Evolutionary conservation across 2,888 invertebrate species (phyloP).

Genomic region (Dasypogon diadema): DNA sequence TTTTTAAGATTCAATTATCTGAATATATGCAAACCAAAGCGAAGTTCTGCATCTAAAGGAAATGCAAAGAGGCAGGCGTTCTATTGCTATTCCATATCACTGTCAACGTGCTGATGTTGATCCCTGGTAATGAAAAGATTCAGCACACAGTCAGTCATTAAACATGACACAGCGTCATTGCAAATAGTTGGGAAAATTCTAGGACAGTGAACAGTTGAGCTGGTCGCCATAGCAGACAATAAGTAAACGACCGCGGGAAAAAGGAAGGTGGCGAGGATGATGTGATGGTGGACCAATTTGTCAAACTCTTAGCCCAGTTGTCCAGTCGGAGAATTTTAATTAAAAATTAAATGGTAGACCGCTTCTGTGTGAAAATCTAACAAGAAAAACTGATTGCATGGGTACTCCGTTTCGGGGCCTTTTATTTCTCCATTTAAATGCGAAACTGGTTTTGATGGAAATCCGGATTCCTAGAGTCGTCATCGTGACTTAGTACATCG

Average conservation of each 20-base stretch:
- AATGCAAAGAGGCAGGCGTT: not conserved
- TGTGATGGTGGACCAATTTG: conserved; percentile 4
- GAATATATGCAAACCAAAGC: no score
- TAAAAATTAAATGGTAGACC: not conserved
- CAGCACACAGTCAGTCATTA: not conserved
- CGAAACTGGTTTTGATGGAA: conserved; percentile 13
- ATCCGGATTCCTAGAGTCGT: conserved; percentile 12
- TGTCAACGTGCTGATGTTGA: not conserved
- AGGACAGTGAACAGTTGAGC: no score
- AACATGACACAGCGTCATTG: no score
- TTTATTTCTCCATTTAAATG: not conserved
- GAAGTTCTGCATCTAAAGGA: not conserved
- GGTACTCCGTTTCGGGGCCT: not conserved
- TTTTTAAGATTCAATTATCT: no score
- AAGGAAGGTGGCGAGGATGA: not conserved
- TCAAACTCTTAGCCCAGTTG: not conserved
- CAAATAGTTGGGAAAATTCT: no score
- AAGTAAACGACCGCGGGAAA: not conserved
- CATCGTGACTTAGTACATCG: not conserved
- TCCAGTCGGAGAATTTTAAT: not conserved
- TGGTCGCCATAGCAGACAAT: not conserved
- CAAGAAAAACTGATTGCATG: not conserved
- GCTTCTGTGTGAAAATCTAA: conserved; percentile 6
- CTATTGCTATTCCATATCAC: not conserved
- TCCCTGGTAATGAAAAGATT: not conserved